phyloP scores from a whole-genome alignment of 2,113 vertebrate species.

The Hemichromis elongatus region DNA sequence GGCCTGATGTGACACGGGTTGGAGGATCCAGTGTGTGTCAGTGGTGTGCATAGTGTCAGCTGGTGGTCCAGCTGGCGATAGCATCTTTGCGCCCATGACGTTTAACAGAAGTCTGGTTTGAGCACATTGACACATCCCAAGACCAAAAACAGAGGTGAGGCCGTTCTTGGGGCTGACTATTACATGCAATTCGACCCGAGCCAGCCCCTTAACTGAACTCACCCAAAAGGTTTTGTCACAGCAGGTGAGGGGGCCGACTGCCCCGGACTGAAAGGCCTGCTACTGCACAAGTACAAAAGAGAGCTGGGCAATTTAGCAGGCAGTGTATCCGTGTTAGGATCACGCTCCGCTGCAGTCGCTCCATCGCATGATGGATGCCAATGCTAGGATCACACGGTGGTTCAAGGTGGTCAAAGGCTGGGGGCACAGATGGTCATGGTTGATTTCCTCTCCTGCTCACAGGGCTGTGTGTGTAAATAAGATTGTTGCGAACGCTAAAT shows the following conservation, averaged over 20 bases:
- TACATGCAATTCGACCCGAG: accelerated
- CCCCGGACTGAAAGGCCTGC: too few species aligned
- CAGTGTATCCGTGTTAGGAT: background rate
- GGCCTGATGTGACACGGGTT: background rate
- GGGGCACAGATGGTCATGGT: too few species aligned
- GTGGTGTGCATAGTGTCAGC: background rate
- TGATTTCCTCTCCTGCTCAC: too few species aligned
- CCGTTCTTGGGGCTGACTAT: background rate
- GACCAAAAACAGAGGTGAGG: background rate
- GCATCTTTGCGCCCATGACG: too few species aligned
- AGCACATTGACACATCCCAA: background rate
- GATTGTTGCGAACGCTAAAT: too few species aligned
- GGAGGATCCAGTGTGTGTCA: background rate
- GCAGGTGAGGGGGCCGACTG: background rate
- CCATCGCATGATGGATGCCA: too few species aligned
- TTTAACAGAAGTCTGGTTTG: background rate
- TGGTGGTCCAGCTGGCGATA: background rate
- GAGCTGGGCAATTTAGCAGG: background rate
- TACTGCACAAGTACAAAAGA: background rate
- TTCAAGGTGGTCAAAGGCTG: too few species aligned
- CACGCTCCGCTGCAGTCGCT: too few species aligned
- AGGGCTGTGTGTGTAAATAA: too few species aligned
- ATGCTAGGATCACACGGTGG: too few species aligned
- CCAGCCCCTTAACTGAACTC: background rate
- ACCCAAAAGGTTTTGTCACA: background rate